A percentile compares a stretch with the other conserved stretches of the same genome.
phyloP scores from a whole-genome alignment of 2,797 vertebrate species.

The Setipinna tenuifilis region DNA sequence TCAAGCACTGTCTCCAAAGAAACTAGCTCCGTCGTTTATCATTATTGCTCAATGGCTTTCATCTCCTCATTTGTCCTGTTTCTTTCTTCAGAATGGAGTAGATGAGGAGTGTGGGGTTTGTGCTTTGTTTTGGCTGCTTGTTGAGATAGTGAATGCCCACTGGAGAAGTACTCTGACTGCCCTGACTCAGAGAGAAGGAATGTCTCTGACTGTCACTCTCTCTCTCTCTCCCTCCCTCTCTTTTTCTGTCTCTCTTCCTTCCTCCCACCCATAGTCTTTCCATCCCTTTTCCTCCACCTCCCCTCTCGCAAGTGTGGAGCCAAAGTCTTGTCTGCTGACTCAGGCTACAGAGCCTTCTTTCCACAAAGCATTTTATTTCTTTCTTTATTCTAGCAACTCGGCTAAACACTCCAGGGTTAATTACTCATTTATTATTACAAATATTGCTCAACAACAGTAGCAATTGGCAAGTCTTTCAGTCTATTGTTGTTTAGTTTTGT shows the following conservation, averaged over 20 bases:
- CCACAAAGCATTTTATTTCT: conserved; percentile 5
- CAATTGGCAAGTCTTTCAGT: too few relatives aligned
- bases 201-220: conserved; percentile 43
- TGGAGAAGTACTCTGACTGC: conserved; percentile 59
- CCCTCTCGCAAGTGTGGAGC: conserved; percentile 39
- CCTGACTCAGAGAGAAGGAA: conserved; percentile 67
- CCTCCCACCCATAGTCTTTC: conserved; percentile 33
- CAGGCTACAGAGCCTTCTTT: conserved; percentile 53
- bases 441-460: background rate
- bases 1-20: background rate
- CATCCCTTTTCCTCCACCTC: conserved; percentile 25
- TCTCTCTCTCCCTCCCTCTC: conserved; percentile 35
- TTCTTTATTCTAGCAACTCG: background rate
- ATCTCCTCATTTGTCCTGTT: conserved; percentile 36
- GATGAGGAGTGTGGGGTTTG: conserved; percentile 29
- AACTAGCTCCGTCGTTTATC: background rate
- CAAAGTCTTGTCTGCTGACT: conserved; percentile 62
- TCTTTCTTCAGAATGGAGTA: conserved; percentile 42
- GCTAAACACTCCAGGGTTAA: background rate
- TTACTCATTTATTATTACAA: background rate
- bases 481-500: too few relatives aligned
- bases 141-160: conserved; percentile 54
- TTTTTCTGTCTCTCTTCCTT: conserved; percentile 36
- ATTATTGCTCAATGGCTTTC: background rate
- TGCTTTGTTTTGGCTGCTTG: conserved; percentile 52